Evolutionary conservation across 2,797 vertebrate species (phyloP).

Genomic region (Sternarchorhynchus goeldii): DNA sequence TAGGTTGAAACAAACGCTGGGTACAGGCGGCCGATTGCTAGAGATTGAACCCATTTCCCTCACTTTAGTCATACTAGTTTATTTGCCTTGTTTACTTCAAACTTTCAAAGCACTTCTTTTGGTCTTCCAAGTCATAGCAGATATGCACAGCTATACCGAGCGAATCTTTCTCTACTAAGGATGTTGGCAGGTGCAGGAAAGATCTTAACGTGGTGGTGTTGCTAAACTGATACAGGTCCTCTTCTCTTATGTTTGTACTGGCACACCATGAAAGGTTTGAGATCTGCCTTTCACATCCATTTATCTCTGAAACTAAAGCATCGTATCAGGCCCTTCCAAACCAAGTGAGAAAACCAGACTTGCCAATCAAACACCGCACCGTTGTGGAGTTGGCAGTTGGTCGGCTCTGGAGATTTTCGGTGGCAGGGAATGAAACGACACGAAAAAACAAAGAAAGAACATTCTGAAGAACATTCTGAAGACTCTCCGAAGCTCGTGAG

Average conservation of each 20-base stretch:
- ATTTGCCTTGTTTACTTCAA: not conserved
- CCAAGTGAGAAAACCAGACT: not conserved
- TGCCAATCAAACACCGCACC: no score
- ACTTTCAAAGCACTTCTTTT: not conserved
- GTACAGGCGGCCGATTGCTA: not conserved
- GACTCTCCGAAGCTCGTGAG: no score
- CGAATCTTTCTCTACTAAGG: no score
- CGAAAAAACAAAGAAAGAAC: not conserved
- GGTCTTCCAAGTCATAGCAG: no score
- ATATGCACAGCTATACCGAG: no score
- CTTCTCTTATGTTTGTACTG: not conserved
- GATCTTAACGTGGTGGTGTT: not conserved
- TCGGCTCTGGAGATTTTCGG: no score
- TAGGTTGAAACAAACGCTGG: not conserved
- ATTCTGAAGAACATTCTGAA: not conserved
- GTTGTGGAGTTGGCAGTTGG: no score
- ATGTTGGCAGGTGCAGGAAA: no score
- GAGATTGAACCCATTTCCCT: not conserved
- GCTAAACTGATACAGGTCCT: not conserved
- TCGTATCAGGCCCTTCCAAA: not conserved
- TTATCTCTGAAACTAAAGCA: not conserved
- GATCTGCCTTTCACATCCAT: not conserved
- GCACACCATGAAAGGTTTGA: not conserved
- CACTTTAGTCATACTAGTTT: not conserved
- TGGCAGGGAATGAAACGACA: no score